A percentile compares a stretch with the other conserved stretches of the same genome.
Evolutionary conservation across 2,113 vertebrate species (phyloP).

Genomic region (Vidua chalybeata): DNA sequence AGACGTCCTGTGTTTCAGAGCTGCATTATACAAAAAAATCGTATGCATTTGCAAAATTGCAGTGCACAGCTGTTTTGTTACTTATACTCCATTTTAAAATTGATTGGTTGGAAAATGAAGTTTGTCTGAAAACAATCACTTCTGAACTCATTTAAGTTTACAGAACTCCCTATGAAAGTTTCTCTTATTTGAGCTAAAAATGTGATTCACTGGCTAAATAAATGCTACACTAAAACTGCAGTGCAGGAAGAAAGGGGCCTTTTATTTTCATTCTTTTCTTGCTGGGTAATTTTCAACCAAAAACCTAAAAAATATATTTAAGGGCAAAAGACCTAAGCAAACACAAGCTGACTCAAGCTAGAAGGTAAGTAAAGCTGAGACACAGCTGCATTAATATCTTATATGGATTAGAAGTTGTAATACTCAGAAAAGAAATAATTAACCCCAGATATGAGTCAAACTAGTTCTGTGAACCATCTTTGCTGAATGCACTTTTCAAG

Average conservation of each 20-base stretch:
- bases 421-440: not conserved
- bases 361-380: not conserved
- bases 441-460: not conserved
- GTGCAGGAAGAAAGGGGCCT: not conserved
- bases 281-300: not conserved
- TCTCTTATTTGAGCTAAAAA: slow-evolving; percentile 41
- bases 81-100: slow-evolving; percentile 42
- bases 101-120: slow-evolving; percentile 55
- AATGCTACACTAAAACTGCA: slow-evolving; percentile 28
- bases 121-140: slow-evolving; percentile 58
- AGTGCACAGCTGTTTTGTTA: slow-evolving; percentile 27
- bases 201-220: slow-evolving; percentile 3
- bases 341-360: not conserved
- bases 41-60: slow-evolving; percentile 42
- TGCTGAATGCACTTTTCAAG: not conserved
- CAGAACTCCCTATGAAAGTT: not conserved
- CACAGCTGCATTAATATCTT: not conserved
- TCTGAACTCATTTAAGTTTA: slow-evolving; percentile 36
- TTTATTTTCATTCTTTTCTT: not conserved
- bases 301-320: not conserved
- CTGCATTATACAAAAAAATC: slow-evolving; percentile 11
- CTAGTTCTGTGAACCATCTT: not conserved
- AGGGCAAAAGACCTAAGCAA: not conserved
- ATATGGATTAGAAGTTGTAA: not conserved
- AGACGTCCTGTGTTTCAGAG: not conserved